Base-by-base conservation (phyloP, 92 coral and sea anemone species). In the Umimayanthus kanabou region DNA sequence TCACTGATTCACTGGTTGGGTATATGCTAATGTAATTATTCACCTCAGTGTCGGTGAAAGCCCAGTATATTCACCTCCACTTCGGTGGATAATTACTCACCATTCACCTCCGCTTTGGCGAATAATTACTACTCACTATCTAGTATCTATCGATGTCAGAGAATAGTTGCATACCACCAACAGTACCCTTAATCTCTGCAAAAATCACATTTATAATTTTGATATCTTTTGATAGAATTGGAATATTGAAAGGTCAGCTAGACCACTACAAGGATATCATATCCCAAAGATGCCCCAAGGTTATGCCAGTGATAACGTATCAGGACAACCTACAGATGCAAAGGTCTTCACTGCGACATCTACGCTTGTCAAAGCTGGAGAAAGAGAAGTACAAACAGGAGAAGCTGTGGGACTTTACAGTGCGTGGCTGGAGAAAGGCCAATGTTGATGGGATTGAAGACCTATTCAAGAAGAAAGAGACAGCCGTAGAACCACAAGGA, bases 341-440 rank as follows among this genome's bases (percentile, higher is more conserved):
- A 25, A 39, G 88, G 6, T 42, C 88, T 8, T 85, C 88, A 0
- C 18, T 85, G 42, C 14, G 88, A 29, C 88, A 85, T 73, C 64
- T 85, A 9, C 33, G 88, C 39, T 70, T 85, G 13, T 85, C 88
- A 28, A 85, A 85, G 33, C 45, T 85, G 9, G 79, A 72, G 58
- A 85, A 85, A 30, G 80, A 85, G 16, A 85, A 85, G 42, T 10
- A 25, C n/a, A 85, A 81, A 45, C 85, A 81, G 28, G 72, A 45
- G 64, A 81, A 81, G 28, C 53, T 81, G 85, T 81, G 85, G 85
- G 85, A 81, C 20, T 81, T 81, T 57, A 81, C 85, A 20, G 85
- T 81, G 28, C 7, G 85, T 1, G 80, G 88, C 4, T 85, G 88
- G 88, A 33, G 88, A 33, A 79, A 18, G 29, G 88, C 88, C 2